phyloP scores from a whole-genome alignment of 2,888 invertebrate species.

The Cylloceria caligata region DNA sequence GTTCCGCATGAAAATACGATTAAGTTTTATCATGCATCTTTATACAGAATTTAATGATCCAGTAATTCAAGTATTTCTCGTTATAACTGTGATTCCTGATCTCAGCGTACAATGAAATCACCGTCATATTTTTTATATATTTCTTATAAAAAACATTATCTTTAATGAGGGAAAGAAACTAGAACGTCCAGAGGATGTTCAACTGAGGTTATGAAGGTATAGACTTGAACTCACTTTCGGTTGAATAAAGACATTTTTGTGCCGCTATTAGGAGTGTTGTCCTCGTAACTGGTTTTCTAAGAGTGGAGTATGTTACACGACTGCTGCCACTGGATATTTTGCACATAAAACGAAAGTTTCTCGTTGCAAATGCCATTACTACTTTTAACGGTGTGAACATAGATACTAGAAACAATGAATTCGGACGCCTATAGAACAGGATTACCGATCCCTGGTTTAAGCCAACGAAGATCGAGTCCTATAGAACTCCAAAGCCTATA shows the following conservation, averaged over 20 bases:
- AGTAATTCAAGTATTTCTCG: not conserved
- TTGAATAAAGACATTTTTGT: conserved; percentile 74
- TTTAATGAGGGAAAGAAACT: not conserved
- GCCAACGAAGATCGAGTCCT: no score
- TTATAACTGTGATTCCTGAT: not conserved
- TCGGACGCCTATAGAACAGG: no score
- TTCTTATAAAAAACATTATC: conserved; percentile 19
- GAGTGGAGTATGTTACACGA: conserved; percentile 69
- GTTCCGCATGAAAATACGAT: conserved; percentile 7
- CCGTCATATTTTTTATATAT: not conserved
- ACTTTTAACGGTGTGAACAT: conserved; percentile 57
- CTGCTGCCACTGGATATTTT: conserved; percentile 77
- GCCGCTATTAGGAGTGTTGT: conserved; percentile 70
- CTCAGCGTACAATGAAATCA: not conserved
- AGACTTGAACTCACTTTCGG: conserved; percentile 73
- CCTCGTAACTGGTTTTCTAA: conserved; percentile 71
- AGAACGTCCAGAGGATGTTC: conserved; percentile 3
- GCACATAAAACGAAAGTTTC: conserved; percentile 76
- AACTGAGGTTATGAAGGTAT: conserved; percentile 73
- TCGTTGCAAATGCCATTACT: conserved; percentile 79
- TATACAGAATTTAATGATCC: conserved; percentile 38
- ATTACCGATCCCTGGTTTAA: no score
- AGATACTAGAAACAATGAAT: no score
- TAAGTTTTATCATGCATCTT: conserved; percentile 17
- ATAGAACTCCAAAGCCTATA: no score